Evolutionary conservation across 1,140 invertebrate genomes (phyloP), one percentile per base, ranked within the genome.

Genomic region (Globodera ellingtonae): DNA sequence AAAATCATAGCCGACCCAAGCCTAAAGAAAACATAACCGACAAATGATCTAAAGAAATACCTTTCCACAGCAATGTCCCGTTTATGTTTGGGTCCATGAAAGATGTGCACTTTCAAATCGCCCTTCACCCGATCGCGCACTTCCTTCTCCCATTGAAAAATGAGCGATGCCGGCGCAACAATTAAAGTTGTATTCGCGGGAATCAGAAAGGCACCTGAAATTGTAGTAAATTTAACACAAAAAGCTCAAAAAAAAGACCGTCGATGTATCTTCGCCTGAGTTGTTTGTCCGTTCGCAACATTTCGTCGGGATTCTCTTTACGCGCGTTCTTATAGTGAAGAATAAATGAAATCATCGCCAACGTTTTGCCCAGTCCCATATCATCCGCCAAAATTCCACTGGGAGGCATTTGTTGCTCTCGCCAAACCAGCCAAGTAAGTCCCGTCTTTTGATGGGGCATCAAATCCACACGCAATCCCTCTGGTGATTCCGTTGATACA

Each of bases 311-410:
- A 66, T 75, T 44, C 10, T 15, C 35, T 52, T 75, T 75, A 13
- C 73, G 73, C 48, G 66, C 82, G 47, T 84, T 84, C 72, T 84
- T 84, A 78, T 91, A 89, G 62, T 90, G 90, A 1, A 94, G 86
- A 4, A 94, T 91, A 5, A 96, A 89, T 0, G 95, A 92, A 80
- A 98, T 95, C 93, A 96, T 95, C 0, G 94, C 95, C 6, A 98
- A 89, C 0, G 96, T 98, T 90, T 98, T 97, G 0, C 94, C 95
- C 0, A 92, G 87, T 48, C 96, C 96, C 95, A 98, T 98, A 89
- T 97, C 95, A 91, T 97, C 95, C 74, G 95, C 90, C 24, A 91
- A 82, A 83, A 91, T 91, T 77, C 95, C 95, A 9, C 95, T 95
- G 65, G 92, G 87, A 0, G 95, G 95, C 82, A 92, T 91, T 89